Evolutionary conservation across 2,888 invertebrate species (phyloP), one percentile per base, ranked within the genome.

Genomic region (Hyposoter dolosus): DNA sequence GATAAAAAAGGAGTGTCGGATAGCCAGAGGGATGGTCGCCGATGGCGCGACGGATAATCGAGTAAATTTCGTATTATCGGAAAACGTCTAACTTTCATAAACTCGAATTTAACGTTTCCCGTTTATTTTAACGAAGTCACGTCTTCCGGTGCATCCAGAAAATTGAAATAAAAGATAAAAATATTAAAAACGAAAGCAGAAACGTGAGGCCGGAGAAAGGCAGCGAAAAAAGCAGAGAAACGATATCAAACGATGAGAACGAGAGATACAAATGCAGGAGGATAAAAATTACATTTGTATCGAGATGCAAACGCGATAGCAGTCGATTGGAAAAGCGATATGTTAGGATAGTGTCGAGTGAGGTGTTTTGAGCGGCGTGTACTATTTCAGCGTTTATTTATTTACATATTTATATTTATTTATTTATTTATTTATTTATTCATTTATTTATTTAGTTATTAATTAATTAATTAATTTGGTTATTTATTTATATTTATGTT

Each of bases 91-190:
- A 43, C 43, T 23, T 28, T 43, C 12, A 53, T 17, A 78, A 65
- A 82, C 40, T 40, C 81, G 68, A 75, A 45, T 75, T 23, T 56
- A 17, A 4, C 43, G 66, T 63, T 80, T 43, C 81, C 50, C 40
- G 74, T 81, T 65, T 53, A 66, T 72, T 74, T 81, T 81, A 81
- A 81, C 60, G 74, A 81, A 47, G 79, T 66, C 66, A 35, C 35
- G 50, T 43, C 66, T 60, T 17, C 50, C 9, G 69, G 69, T 40
- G 40, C 9, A n/a, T 66, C 40, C 15, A 7, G 28, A 15, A 15
- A 60, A 60, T 60, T 60, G 60, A 60, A 60, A 60, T 15, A 28
- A 60, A 28, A 60, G n/a, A 28, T 4, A 12, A 60, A 60, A 28
- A 12, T 4, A 60, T 12, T 28, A 1, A 56, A 56, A 23, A 47